Conservation (phyloP, 1,140 invertebrate genomes). For the Lordiphosa mommai region DNA sequence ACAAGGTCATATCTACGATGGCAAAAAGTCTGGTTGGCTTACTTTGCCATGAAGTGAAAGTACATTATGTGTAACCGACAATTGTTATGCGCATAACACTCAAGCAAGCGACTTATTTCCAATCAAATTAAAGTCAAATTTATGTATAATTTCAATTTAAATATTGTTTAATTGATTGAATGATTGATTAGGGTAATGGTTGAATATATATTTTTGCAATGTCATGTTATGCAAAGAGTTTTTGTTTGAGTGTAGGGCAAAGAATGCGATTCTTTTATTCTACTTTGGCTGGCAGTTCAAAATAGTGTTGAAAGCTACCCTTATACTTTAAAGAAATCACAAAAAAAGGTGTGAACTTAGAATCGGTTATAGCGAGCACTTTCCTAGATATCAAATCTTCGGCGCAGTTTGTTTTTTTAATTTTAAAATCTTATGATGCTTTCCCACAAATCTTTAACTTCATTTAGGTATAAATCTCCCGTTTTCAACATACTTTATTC, state of each 20-base stretch:
- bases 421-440: too few relatives aligned
- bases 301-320: too few relatives aligned
- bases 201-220: conserved; percentile 35
- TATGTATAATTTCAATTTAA: conserved; percentile 65
- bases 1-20: neutral
- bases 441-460: too few relatives aligned
- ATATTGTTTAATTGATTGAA: conserved; percentile 53
- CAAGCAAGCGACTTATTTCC: conserved; percentile 56
- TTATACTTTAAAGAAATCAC: too few relatives aligned
- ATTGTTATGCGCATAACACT: conserved; percentile 53
- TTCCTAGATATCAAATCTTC: too few relatives aligned
- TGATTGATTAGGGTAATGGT: conserved; percentile 52
- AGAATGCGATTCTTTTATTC: too few relatives aligned
- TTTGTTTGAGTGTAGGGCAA: neutral
- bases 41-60: conserved; percentile 69
- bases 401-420: too few relatives aligned
- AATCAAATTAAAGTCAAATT: conserved; percentile 65
- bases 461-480: too few relatives aligned
- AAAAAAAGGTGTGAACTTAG: too few relatives aligned
- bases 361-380: too few relatives aligned
- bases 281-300: too few relatives aligned
- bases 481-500: too few relatives aligned
- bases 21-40: conserved; percentile 32
- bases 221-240: conserved; percentile 70
- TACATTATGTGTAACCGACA: conserved; percentile 56